These are phyloP conservation scores for Andrena flavipes DNA, from an alignment of 2,888 invertebrate genomes.

Conservation along the genomic window DNA sequence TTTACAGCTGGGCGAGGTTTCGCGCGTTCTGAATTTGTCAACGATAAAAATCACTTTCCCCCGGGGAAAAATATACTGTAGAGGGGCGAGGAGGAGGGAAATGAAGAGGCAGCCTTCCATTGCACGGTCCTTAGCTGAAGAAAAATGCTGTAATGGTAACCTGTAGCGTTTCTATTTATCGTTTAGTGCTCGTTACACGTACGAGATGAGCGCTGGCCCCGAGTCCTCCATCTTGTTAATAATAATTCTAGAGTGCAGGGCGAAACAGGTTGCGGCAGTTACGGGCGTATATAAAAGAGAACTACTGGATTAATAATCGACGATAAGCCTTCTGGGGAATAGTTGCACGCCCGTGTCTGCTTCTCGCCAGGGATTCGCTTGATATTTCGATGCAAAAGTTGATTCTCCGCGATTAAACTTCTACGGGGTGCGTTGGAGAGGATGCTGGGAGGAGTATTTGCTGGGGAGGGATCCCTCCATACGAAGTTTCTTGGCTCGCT, in stretches of 20 bases:
- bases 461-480: no score
- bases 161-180: constrained; percentile 59
- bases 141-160: constrained; percentile 19
- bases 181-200: constrained; percentile 53
- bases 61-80: background rate
- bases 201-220: constrained; percentile 28
- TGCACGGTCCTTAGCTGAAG: background rate
- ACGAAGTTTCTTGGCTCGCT: background rate
- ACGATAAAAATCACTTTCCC: background rate
- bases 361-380: background rate
- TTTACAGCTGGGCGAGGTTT: background rate
- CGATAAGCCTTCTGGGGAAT: constrained; percentile 54
- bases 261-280: constrained; percentile 62
- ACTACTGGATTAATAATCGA: constrained; percentile 68
- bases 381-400: constrained; percentile 37
- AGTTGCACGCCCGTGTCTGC: constrained; percentile 38
- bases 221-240: constrained; percentile 57
- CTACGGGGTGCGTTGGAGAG: background rate
- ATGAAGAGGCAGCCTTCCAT: background rate
- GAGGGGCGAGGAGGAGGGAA: no score
- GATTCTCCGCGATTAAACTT: constrained; percentile 28
- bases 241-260: constrained; percentile 62
- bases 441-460: no score
- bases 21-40: constrained; percentile 2
- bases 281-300: constrained; percentile 59